Percentiles rank a stretch among this genome's conserved stretches.
These are phyloP conservation scores for Chelonus formosanus DNA, from an alignment of 2,888 invertebrate genomes.

Conservation along the genomic window DNA sequence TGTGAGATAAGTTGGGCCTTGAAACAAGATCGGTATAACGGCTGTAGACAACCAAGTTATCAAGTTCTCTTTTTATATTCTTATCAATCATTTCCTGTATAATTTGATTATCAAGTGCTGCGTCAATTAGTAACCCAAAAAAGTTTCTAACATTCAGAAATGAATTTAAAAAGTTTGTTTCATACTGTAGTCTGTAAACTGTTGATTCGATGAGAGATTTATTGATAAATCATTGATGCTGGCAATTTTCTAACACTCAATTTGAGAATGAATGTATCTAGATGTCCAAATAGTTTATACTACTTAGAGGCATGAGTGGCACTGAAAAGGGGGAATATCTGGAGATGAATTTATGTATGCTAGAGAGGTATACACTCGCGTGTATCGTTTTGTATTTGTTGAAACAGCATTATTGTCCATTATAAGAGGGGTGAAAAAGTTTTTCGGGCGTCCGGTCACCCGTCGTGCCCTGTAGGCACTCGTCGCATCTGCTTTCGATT, in stretches of 20 bases:
- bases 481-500: conserved; percentile 55
- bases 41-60: too few relatives aligned
- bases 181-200: too few relatives aligned
- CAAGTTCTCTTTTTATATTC: too few relatives aligned
- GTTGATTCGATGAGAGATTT: neutral
- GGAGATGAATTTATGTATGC: neutral
- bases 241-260: neutral
- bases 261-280: neutral
- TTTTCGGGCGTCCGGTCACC: conserved; percentile 42
- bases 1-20: neutral
- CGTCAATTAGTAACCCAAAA: too few relatives aligned
- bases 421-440: conserved; percentile 42
- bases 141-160: too few relatives aligned
- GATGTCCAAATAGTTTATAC: neutral
- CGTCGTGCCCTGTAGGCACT: conserved; percentile 52
- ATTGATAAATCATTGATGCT: conserved; percentile 8
- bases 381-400: conserved; percentile 52
- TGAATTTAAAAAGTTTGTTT: too few relatives aligned
- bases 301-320: neutral
- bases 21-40: too few relatives aligned
- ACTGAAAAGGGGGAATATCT: neutral
- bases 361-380: conserved; percentile 29
- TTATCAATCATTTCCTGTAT: too few relatives aligned
- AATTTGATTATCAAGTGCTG: too few relatives aligned
- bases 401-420: conserved; percentile 51